Evolutionary conservation across 1,140 invertebrate genomes (phyloP).

Genomic region (Cydia strobilella): DNA sequence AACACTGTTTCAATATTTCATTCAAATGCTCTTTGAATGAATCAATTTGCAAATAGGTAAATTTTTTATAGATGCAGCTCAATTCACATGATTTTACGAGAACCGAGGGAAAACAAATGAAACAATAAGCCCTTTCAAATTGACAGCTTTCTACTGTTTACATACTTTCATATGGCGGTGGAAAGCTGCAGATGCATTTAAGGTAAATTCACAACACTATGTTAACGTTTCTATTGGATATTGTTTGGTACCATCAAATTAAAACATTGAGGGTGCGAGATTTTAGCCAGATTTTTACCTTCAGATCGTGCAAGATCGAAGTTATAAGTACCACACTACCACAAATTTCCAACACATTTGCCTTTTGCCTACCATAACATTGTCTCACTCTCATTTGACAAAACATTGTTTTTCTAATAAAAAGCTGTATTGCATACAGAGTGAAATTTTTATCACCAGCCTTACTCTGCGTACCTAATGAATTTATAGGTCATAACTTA

Average conservation of each 20-base stretch:
- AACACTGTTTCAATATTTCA: not conserved
- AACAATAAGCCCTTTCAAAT: not conserved
- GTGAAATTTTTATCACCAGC: too few species aligned
- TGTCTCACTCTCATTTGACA: too few species aligned
- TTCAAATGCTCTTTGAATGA: not conserved
- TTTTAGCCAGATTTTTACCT: too few species aligned
- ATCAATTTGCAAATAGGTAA: not conserved
- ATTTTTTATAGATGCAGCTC: not conserved
- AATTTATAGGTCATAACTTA: too few species aligned
- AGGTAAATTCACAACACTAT: conserved; percentile 1
- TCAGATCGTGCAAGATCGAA: not conserved
- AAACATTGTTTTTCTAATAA: too few species aligned
- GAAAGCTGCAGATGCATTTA: conserved; percentile 4
- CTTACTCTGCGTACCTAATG: too few species aligned
- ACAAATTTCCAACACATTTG: too few species aligned
- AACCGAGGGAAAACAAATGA: not conserved
- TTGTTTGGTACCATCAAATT: not conserved
- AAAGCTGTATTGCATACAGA: too few species aligned
- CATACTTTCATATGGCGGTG: not conserved
- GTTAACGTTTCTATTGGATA: not conserved
- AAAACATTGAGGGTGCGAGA: too few species aligned
- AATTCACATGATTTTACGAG: conserved; percentile 1
- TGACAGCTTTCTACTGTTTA: conserved; percentile 12
- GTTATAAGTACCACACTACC: not conserved
- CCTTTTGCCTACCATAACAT: too few species aligned